A percentile compares a stretch with the other conserved stretches of the same genome.
Conservation (phyloP, 2,797 vertebrate genomes). For the Cyclura pinguis region DNA sequence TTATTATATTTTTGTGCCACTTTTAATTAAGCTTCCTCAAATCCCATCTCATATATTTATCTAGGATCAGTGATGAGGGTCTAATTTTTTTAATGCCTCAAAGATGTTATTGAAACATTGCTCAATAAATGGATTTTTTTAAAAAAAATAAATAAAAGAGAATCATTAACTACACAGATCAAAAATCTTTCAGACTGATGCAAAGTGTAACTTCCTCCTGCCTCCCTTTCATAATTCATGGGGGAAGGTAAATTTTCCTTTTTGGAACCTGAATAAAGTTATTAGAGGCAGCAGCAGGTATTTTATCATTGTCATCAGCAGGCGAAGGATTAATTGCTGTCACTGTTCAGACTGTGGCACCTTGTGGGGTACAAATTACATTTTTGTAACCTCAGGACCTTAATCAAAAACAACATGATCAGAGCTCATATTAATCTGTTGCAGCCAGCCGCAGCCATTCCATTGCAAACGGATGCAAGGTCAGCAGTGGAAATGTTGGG, state of each 20-base stretch:
- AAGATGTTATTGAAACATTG: constrained; percentile 34
- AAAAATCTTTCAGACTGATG: constrained; percentile 59
- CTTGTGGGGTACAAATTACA: constrained; percentile 86
- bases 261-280: constrained; percentile 82
- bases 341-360: constrained; percentile 77
- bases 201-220: constrained; percentile 67
- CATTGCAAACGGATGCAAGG: constrained; percentile 73
- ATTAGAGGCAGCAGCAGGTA: constrained; percentile 78
- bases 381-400: constrained; percentile 88
- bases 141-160: constrained; percentile 5
- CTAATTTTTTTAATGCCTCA: background rate
- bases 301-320: constrained; percentile 88
- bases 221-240: constrained; percentile 64
- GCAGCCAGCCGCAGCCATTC: constrained; percentile 68
- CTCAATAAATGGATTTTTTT: background rate
- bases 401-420: constrained; percentile 85
- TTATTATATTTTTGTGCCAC: background rate
- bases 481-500: constrained; percentile 62
- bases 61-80: constrained; percentile 11
- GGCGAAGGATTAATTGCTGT: constrained; percentile 87
- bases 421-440: constrained; percentile 78
- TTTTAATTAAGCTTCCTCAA: constrained; percentile 19
- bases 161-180: constrained; percentile 37
- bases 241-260: constrained; percentile 79
- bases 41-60: background rate